Conservation (phyloP, 1,140 invertebrate genomes). For the Lineus longissimus region DNA sequence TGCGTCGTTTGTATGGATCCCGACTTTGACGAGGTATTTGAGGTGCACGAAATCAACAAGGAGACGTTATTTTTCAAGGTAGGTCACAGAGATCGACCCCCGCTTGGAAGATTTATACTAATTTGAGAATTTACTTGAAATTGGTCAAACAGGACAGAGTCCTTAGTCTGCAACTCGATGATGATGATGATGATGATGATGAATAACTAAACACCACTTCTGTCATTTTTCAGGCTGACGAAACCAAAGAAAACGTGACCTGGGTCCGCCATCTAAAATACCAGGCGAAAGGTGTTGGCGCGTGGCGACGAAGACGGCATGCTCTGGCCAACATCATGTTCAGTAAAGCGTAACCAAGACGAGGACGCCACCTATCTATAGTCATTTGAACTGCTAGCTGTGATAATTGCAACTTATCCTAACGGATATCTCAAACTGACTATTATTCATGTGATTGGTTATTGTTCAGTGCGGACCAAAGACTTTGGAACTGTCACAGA, state of each 20-base stretch:
- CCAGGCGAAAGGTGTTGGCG: constrained; percentile 82
- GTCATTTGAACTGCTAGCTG: too few relatives aligned
- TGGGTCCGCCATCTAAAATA: constrained; percentile 88
- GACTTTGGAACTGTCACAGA: too few relatives aligned
- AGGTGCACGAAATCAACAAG: constrained; percentile 90
- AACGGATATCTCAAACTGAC: too few relatives aligned
- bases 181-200: too few relatives aligned
- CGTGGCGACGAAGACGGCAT: constrained; percentile 84
- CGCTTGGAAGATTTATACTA: neutral
- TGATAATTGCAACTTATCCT: too few relatives aligned
- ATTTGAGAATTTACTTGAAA: neutral
- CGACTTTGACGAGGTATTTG: constrained; percentile 88
- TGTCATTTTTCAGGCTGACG: constrained; percentile 74
- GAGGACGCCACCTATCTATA: too few relatives aligned
- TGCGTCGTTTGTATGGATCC: constrained; percentile 80
- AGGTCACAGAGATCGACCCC: constrained; percentile 21
- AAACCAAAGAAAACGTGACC: constrained; percentile 73
- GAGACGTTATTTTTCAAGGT: constrained; percentile 94
- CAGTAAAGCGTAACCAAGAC: constrained; percentile 58
- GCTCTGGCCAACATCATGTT: constrained; percentile 95
- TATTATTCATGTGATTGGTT: too few relatives aligned
- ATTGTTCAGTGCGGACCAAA: too few relatives aligned
- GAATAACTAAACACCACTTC: too few relatives aligned
- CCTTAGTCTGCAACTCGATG: too few relatives aligned
- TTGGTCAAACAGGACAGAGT: neutral